Evolutionary conservation across 1,140 invertebrate genomes (phyloP).

Genomic region (Paramacrobiotus metropolitanus): DNA sequence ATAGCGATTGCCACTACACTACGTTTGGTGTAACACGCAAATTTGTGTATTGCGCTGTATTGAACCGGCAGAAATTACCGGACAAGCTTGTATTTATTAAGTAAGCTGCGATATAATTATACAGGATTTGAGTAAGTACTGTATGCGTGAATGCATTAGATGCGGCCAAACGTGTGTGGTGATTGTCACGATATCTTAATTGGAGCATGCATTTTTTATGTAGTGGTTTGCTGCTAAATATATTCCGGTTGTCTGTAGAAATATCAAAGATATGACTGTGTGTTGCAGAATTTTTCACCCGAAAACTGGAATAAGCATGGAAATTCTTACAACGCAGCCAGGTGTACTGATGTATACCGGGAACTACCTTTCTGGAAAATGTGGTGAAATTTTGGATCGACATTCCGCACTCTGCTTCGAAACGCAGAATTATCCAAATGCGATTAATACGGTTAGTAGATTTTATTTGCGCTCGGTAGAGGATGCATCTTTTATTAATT

Average conservation of each 20-base stretch:
- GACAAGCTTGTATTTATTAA: too few species aligned
- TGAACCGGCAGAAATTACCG: too few species aligned
- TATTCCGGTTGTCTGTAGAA: neutral
- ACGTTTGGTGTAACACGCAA: too few species aligned
- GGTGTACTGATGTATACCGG: slow-evolving; percentile 72
- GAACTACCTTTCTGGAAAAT: slow-evolving; percentile 52
- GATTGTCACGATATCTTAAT: too few species aligned
- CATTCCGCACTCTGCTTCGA: slow-evolving; percentile 67
- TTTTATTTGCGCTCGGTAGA: slow-evolving; percentile 8
- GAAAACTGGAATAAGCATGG: slow-evolving; percentile 39
- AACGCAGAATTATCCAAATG: slow-evolving; percentile 75
- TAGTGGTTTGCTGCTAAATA: too few species aligned
- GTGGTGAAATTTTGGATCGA: slow-evolving; percentile 37
- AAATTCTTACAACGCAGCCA: slow-evolving; percentile 57
- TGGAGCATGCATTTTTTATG: too few species aligned
- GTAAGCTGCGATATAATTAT: too few species aligned
- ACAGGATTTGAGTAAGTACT: too few species aligned
- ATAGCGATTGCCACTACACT: too few species aligned
- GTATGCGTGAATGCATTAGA: too few species aligned
- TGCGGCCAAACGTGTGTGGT: too few species aligned
- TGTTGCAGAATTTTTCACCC: slow-evolving; percentile 37
- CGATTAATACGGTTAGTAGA: slow-evolving; percentile 47
- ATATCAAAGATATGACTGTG: slow-evolving; percentile 10
- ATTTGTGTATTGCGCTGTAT: too few species aligned
- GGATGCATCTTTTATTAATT: slow-evolving; percentile 14